Evolutionary conservation across 2,888 invertebrate species (phyloP).

Genomic region (Orchestes rusci): DNA sequence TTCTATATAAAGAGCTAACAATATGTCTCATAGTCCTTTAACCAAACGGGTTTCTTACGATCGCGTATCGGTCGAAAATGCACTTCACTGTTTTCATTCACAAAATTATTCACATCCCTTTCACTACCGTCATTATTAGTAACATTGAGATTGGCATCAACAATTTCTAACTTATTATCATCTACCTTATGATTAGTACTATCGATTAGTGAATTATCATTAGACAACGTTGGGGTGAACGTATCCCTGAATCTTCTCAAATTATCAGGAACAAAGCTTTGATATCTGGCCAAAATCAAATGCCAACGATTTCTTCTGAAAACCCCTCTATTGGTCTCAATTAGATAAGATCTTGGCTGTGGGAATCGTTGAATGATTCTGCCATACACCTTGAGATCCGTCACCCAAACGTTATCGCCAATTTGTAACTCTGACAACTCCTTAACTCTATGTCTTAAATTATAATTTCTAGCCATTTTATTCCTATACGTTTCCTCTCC

Average conservation of each 20-base stretch:
- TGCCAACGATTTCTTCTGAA: slow-evolving; percentile 14
- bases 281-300: slow-evolving; percentile 11
- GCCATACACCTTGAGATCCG: slow-evolving; percentile 8
- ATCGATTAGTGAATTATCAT: not conserved
- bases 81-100: not conserved
- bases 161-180: not conserved
- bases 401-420: slow-evolving; percentile 12
- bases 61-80: not conserved
- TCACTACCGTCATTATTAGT: not conserved
- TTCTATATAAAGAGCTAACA: not conserved
- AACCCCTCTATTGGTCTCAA: slow-evolving; percentile 2
- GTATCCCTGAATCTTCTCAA: not conserved
- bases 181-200: not conserved
- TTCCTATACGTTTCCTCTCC: slow-evolving; percentile 3
- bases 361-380: not conserved
- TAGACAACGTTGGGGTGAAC: not conserved
- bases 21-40: slow-evolving; percentile 1
- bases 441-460: slow-evolving; percentile 9
- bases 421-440: slow-evolving; percentile 6
- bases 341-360: slow-evolving; percentile 12
- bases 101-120: not conserved
- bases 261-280: not conserved
- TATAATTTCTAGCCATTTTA: slow-evolving; percentile 3
- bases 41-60: not conserved
- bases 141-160: not conserved